Evolutionary conservation across 53 echinoderm and acorn worm genomes (phyloP).

Genomic region (Patiria pectinifera): DNA sequence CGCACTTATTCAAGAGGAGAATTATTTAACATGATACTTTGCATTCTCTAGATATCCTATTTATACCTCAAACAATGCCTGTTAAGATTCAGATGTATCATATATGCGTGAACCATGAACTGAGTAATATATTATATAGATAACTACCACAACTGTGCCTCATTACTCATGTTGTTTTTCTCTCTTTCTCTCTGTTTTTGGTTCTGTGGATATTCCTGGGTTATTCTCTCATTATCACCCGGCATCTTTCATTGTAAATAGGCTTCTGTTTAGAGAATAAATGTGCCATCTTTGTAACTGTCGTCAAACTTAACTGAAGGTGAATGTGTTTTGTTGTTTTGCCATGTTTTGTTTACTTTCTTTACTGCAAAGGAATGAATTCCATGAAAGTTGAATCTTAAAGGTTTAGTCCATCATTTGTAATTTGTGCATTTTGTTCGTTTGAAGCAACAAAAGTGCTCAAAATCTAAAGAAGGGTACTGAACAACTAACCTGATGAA

Average conservation of each 20-base stretch:
- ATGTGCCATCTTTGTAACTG: conserved; percentile 96
- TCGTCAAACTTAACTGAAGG: conserved; percentile 64
- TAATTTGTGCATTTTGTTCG: no score
- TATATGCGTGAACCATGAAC: conserved; percentile 54
- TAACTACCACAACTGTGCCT: conserved; percentile 64
- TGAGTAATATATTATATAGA: conserved; percentile 66
- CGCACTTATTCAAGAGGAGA: not conserved
- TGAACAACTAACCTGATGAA: no score
- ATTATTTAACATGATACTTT: not conserved
- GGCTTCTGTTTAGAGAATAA: conserved; percentile 91
- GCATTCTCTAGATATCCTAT: conserved; percentile 45
- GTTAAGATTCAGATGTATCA: conserved; percentile 52
- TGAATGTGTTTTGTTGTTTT: conserved; percentile 21
- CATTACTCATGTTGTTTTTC: conserved; percentile 41
- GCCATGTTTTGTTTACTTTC: not conserved
- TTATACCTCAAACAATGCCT: conserved; percentile 58
- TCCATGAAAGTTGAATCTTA: no score
- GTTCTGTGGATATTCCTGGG: conserved; percentile 50
- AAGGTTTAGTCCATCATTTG: no score
- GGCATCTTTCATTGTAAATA: conserved; percentile 96
- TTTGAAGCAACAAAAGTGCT: no score
- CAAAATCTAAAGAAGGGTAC: no score
- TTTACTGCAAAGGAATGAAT: no score
- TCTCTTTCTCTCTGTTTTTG: conserved; percentile 16
- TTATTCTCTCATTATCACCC: conserved; percentile 72